Evolutionary conservation across 2,888 invertebrate species (phyloP).

Genomic region (Therioaphis trifolii): DNA sequence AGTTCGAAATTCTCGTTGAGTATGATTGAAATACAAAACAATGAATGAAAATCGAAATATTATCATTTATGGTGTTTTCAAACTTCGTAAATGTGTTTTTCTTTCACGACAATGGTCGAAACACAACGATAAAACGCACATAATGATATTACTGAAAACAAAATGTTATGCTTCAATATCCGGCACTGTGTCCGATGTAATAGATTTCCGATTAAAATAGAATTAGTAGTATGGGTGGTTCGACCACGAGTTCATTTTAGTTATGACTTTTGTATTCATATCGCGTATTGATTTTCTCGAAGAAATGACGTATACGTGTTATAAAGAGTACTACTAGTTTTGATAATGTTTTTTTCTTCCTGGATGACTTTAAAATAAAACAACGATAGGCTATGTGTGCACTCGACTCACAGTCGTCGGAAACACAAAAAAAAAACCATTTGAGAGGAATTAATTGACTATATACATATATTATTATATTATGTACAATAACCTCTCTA

Average conservation of each 20-base stretch:
- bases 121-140: neutral
- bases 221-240: conserved; percentile 10
- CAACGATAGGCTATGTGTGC: neutral
- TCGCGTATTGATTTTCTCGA: conserved; percentile 28
- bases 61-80: neutral
- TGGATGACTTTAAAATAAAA: neutral
- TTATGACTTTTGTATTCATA: neutral
- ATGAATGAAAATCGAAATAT: too few relatives aligned
- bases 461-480: neutral
- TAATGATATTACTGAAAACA: neutral
- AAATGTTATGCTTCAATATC: conserved; percentile 14
- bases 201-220: conserved; percentile 39
- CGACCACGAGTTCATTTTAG: neutral
- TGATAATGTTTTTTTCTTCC: neutral
- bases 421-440: neutral
- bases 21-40: too few relatives aligned
- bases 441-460: conserved; percentile 19
- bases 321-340: neutral
- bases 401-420: neutral
- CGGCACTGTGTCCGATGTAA: neutral
- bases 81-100: neutral
- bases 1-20: too few relatives aligned
- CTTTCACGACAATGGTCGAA: neutral
- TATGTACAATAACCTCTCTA: too few relatives aligned
- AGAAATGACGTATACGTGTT: too few relatives aligned